Evolutionary conservation across 1,140 invertebrate genomes (phyloP), one percentile per base, ranked within the genome.

Genomic region (Odontomachus brunneus): DNA sequence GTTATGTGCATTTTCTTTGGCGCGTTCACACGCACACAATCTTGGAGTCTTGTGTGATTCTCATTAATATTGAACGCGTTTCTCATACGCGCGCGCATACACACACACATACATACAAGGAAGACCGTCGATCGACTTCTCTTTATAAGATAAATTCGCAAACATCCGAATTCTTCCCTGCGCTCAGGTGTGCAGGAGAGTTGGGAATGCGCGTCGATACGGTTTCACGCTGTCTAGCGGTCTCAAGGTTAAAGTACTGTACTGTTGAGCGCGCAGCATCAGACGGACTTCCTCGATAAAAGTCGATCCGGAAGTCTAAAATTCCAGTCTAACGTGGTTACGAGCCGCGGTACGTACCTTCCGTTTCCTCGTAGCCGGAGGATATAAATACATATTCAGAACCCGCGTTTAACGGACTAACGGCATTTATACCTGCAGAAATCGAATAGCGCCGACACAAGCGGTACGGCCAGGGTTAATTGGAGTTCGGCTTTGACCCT

Each of bases 381-480:
- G 63, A 71, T 81, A 81, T 84, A 81, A 67, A 81, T 84, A 69
- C 55, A 81, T 74, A 84, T 82, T 84, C 75, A 81, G 82, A 84
- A 81, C 44, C 76, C 53, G 60, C 75, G 82, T 81, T 81, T 74
- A 81, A 69, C 75, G 55, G 63, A 63, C 63, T 69, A 84, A 84
- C 75, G 65, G 75, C 82, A 81, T 84, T 84, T 63, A 71, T 62
- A 81, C 14, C 75, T 26, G 66, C 60, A 82, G 44, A 84, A 84
- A 84, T 81, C 75, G 66, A 84, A 80, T 48, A 63, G 75, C 65
- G 66, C 65, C 29, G 29, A 62, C 53, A 17, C 80, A n/a, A 63
- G 57, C 69, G 69, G 59, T 22, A 55, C 78, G 69, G 66, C 78
- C 75, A 80, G 75, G 78, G 78, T 82, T 82, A 82, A 82, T 82